Evolutionary conservation across 2,888 invertebrate species (phyloP).

Genomic region (Xestoiulus laeticollis): DNA sequence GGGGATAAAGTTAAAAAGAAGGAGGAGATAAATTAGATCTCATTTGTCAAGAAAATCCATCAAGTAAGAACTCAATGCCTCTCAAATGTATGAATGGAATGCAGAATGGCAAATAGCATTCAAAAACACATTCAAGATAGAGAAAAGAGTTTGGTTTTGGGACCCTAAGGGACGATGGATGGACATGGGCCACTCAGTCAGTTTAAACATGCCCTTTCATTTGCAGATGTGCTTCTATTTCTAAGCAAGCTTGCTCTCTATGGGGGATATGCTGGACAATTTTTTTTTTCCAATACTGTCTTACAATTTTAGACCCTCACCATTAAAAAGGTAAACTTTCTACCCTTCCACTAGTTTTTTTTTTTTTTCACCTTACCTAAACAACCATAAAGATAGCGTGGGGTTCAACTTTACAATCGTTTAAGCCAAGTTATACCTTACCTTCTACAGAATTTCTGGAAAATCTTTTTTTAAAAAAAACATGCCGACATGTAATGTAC

Average conservation of each 20-base stretch:
- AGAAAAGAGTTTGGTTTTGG: neutral
- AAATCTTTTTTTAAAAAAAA: too few relatives aligned
- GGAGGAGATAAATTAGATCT: neutral
- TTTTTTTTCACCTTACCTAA: neutral
- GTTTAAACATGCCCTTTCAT: neutral
- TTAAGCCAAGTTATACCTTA: too few relatives aligned
- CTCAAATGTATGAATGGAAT: neutral
- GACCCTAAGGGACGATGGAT: neutral
- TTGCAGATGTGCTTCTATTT: neutral
- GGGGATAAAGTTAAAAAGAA: neutral
- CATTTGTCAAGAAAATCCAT: neutral
- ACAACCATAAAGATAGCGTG: neutral
- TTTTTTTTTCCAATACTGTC: neutral
- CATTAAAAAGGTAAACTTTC: neutral
- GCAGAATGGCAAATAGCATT: neutral
- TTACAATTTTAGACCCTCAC: neutral
- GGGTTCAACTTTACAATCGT: too few relatives aligned
- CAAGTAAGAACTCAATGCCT: neutral
- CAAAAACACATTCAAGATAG: neutral
- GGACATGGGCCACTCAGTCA: neutral
- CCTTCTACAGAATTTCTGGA: too few relatives aligned
- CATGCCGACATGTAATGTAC: too few relatives aligned
- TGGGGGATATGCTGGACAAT: neutral
- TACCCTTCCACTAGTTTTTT: too few relatives aligned
- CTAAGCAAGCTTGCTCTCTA: neutral